phyloP scores from a whole-genome alignment of 2,888 invertebrate genomes.

The Drosophila phalerata region DNA sequence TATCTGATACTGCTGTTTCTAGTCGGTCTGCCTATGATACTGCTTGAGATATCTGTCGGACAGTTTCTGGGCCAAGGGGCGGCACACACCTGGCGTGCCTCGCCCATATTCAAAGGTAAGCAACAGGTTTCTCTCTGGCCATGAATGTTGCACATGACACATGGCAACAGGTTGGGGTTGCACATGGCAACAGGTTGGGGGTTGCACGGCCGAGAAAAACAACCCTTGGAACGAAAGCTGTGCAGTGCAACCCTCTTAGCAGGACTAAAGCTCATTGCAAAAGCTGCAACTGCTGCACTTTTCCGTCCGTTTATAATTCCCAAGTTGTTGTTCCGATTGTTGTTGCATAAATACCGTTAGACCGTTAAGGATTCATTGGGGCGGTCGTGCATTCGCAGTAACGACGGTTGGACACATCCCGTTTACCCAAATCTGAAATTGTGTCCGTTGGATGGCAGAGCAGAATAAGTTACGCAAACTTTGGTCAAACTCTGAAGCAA shows the following conservation, averaged over 20 bases:
- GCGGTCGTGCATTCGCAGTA: slow-evolving; percentile 80
- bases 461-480: slow-evolving; percentile 60
- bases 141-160: not conserved
- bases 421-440: slow-evolving; percentile 75
- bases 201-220: slow-evolving; percentile 9
- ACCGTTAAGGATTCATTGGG: slow-evolving; percentile 39
- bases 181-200: slow-evolving; percentile 8
- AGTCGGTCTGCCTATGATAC: slow-evolving; percentile 85
- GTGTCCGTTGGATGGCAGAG: slow-evolving; percentile 65
- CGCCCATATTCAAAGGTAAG: slow-evolving; percentile 86
- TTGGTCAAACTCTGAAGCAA: slow-evolving; percentile 33
- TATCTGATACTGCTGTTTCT: slow-evolving; percentile 85
- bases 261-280: slow-evolving; percentile 46
- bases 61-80: slow-evolving; percentile 86
- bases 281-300: slow-evolving; percentile 53
- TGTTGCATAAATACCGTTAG: slow-evolving; percentile 57
- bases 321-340: slow-evolving; percentile 56
- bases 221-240: slow-evolving; percentile 47
- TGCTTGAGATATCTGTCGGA: slow-evolving; percentile 85
- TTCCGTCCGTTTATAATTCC: slow-evolving; percentile 60
- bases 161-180: slow-evolving; percentile 6
- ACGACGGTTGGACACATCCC: slow-evolving; percentile 81
- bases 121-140: slow-evolving; percentile 18
- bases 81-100: slow-evolving; percentile 85
- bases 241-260: slow-evolving; percentile 43